Percentiles rank a stretch among this genome's conserved stretches.
These are phyloP conservation scores for Theristicus caerulescens DNA, from an alignment of 2,113 vertebrate species.

Conservation along the genomic window DNA sequence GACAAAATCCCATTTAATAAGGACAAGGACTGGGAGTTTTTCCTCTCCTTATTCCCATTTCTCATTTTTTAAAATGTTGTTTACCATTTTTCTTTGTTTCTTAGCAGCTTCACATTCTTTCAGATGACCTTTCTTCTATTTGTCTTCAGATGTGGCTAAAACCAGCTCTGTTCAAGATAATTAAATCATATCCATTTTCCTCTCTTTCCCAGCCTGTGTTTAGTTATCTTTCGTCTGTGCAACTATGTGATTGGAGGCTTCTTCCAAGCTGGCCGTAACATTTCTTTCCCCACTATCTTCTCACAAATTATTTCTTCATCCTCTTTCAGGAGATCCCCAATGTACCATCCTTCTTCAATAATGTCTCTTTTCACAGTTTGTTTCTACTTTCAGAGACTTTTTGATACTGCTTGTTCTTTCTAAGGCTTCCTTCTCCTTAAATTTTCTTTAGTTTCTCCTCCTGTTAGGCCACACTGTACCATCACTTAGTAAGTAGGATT, in stretches of 20 bases:
- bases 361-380: neutral
- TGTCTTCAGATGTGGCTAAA: conserved; percentile 20
- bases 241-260: neutral
- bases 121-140: conserved; percentile 12
- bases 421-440: neutral
- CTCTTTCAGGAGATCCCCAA: neutral
- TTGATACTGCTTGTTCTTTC: neutral
- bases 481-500: neutral
- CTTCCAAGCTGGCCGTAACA: neutral
- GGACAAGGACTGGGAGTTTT: neutral
- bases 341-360: neutral
- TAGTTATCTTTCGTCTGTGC: neutral
- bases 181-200: neutral
- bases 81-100: conserved; percentile 33
- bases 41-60: conserved; percentile 18
- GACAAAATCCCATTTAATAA: neutral
- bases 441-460: neutral
- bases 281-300: neutral
- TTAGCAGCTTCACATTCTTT: conserved; percentile 25
- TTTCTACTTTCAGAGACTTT: neutral
- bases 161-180: neutral
- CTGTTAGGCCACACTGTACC: neutral
- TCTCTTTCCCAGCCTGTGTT: neutral
- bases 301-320: neutral
- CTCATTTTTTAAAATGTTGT: conserved; percentile 14